Conservation (phyloP, 2,113 vertebrate genomes). For the Passer domesticus region DNA sequence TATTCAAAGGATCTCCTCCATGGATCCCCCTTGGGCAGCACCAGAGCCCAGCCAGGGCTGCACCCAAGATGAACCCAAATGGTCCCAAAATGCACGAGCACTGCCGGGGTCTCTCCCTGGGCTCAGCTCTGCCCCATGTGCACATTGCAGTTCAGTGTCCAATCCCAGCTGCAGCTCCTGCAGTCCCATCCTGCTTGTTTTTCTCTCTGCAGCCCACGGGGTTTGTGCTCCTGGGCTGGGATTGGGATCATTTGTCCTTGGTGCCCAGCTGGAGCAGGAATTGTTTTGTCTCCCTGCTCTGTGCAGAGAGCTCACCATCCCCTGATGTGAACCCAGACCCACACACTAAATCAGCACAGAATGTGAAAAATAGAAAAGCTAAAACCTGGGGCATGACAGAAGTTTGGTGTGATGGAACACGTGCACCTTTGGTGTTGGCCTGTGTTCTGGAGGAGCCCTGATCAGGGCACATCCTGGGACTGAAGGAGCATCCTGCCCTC, state of each 20-base stretch:
- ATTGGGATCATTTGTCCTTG: background rate
- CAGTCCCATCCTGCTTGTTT: background rate
- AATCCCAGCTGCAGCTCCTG: background rate
- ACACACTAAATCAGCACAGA: background rate
- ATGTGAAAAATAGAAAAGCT: background rate
- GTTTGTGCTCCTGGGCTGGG: background rate
- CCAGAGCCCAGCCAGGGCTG: background rate
- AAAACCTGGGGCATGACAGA: background rate
- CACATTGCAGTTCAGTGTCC: background rate
- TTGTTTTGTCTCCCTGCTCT: background rate
- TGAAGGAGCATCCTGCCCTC: background rate
- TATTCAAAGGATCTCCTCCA: background rate
- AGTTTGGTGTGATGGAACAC: accelerated
- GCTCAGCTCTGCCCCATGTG: background rate
- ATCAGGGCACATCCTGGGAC: background rate
- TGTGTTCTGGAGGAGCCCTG: background rate
- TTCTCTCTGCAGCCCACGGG: background rate
- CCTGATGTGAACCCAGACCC: accelerated
- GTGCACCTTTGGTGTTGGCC: background rate
- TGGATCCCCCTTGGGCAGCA: background rate
- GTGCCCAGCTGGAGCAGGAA: background rate
- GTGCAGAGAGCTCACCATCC: background rate
- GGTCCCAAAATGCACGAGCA: background rate
- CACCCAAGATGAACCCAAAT: background rate
- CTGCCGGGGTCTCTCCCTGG: background rate